Evolutionary conservation across 2,797 vertebrate species (phyloP).

Genomic region (Mergus octosetaceus): DNA sequence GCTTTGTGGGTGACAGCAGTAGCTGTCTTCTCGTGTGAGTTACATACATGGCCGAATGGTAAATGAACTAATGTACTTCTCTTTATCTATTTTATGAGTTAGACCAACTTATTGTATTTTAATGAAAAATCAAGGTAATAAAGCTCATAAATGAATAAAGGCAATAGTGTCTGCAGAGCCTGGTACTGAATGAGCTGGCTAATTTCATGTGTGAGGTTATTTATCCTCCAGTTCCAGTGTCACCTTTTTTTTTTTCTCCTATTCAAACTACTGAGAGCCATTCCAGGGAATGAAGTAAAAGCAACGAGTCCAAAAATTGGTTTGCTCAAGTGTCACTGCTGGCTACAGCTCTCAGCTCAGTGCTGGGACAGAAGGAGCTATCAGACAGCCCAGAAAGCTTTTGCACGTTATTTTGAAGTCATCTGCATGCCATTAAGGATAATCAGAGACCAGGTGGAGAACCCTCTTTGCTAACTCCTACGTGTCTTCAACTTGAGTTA

Average conservation of each 20-base stretch:
- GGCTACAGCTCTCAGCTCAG: background rate
- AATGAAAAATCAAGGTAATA: slow-evolving; percentile 58
- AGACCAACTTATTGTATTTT: slow-evolving; percentile 25
- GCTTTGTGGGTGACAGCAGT: rapidly evolving
- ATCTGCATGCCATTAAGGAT: background rate
- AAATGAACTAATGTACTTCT: slow-evolving; percentile 25
- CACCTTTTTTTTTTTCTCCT: background rate
- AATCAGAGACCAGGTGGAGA: background rate
- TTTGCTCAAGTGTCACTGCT: background rate
- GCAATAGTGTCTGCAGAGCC: background rate
- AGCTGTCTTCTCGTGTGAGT: background rate
- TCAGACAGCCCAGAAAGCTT: background rate
- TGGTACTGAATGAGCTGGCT: background rate
- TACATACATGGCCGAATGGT: slow-evolving; percentile 11
- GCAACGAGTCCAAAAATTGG: background rate
- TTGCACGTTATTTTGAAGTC: background rate
- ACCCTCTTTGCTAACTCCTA: background rate
- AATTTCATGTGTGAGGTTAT: slow-evolving; percentile 28
- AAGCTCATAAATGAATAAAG: slow-evolving; percentile 47
- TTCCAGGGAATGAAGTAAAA: background rate
- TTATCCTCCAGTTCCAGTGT: slow-evolving; percentile 1
- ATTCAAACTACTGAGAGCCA: background rate
- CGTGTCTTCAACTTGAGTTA: background rate
- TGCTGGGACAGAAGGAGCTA: background rate
- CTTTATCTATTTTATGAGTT: slow-evolving; percentile 20